Evolutionary conservation across 2,888 invertebrate species (phyloP).

Genomic region (Microctonus brassicae): DNA sequence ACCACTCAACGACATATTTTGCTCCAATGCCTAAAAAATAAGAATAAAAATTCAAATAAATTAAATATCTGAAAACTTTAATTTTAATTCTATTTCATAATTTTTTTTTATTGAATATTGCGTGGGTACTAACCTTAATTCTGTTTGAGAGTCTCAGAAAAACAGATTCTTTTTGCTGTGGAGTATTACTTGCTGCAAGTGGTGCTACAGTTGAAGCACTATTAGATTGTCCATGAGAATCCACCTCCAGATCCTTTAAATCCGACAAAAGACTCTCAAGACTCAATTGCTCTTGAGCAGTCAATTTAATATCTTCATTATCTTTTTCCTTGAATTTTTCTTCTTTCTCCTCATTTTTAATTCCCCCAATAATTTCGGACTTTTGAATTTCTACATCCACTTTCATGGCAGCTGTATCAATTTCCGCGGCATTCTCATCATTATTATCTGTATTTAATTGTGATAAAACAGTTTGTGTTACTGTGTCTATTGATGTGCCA

Average conservation of each 20-base stretch:
- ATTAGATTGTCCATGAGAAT: constrained; percentile 57
- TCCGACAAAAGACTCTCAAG: constrained; percentile 66
- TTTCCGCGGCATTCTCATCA: not conserved
- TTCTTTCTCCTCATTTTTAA: constrained; percentile 36
- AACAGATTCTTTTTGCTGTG: constrained; percentile 90
- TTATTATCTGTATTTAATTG: constrained; percentile 3
- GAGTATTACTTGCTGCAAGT: constrained; percentile 59
- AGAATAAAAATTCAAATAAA: too few species aligned
- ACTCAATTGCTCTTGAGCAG: constrained; percentile 59
- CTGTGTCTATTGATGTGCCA: constrained; percentile 45
- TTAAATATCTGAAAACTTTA: too few species aligned
- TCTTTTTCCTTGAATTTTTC: constrained; percentile 30
- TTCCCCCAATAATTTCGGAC: constrained; percentile 20
- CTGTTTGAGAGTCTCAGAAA: constrained; percentile 95
- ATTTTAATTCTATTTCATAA: too few species aligned
- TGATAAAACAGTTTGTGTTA: constrained; percentile 37
- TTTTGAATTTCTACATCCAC: not conserved
- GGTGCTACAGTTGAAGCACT: constrained; percentile 64
- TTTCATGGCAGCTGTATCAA: not conserved
- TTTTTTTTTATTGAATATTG: too few species aligned
- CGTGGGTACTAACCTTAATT: constrained; percentile 89
- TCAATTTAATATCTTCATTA: constrained; percentile 54
- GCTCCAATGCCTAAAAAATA: constrained; percentile 83
- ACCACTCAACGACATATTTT: constrained; percentile 96
- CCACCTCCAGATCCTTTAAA: constrained; percentile 64